Evolutionary conservation across 2,113 vertebrate genomes (phyloP), one percentile per base, ranked within the genome.

Genomic region (Lophotis ruficrista): DNA sequence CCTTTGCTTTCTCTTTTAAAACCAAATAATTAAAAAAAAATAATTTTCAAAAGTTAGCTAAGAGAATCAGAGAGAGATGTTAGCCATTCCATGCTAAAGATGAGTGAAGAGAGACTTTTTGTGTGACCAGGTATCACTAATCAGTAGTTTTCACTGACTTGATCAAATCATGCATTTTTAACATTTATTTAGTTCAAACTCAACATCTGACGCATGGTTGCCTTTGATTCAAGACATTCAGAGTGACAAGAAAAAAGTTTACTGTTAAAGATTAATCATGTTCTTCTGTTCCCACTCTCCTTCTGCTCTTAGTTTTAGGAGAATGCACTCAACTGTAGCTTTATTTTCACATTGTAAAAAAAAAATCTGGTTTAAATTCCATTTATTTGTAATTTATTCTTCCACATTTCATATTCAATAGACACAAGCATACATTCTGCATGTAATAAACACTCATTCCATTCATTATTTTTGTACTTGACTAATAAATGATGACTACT

Each of bases 231-330:
- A 81, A 95, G 68, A 61, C 88, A 47, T 81, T 89, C 94, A 83
- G 58, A 96, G 84, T 96, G 93, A 97, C 95, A 97, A 95, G 95
- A 90, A 95, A 83, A 77, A 95, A 94, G 88, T 97, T 94, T 95
- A 94, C 94, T 93, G 95, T 94, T 96, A 91, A 95, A 92, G 92
- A 96, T 97, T 96, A 96, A 97, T 95, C 96, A 94, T 91, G 71
- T 94, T 96, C 89, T 90, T 89, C 94, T 96, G 94, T 97, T 96
- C 94, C 96, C 94, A 96, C 95, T 92, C 94, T 95, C 97, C 95
- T 95, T 96, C 96, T 97, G 93, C 81, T 97, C 92, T 92, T 69
- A 31, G 53, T 60, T 95, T 96, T 66, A 62, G 73, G 45, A 94
- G 50, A 69, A 94, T 92, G 81, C 38, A 82, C 24, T 78, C 57